Conservation (phyloP, 1,140 invertebrate genomes). For the Diorhabda elongata region DNA sequence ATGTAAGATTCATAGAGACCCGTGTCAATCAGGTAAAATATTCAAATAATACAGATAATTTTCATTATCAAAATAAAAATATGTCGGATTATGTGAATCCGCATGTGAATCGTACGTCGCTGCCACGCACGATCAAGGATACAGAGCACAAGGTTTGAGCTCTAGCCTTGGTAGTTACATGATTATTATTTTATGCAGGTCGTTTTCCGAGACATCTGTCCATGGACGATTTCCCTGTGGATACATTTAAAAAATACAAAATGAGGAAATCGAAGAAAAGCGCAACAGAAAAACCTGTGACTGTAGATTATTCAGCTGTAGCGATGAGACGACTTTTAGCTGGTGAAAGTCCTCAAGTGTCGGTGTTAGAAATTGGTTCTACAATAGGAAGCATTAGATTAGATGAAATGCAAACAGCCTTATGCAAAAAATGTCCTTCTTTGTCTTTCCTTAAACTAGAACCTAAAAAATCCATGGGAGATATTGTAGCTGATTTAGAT, state of each 20-base stretch:
- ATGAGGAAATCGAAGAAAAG: constrained; percentile 37
- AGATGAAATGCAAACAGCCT: constrained; percentile 48
- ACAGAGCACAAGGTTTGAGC: too few relatives aligned
- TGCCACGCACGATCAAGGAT: too few relatives aligned
- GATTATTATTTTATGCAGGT: not conserved
- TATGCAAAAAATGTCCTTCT: constrained; percentile 34
- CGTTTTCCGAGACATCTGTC: constrained; percentile 36
- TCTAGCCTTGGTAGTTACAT: too few relatives aligned
- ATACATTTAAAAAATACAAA: constrained; percentile 36
- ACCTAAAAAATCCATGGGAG: constrained; percentile 23
- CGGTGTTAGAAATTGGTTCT: constrained; percentile 49
- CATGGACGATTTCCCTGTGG: constrained; percentile 42
- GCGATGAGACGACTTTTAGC: constrained; percentile 32
- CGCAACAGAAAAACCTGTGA: constrained; percentile 37
- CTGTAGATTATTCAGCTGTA: constrained; percentile 39
- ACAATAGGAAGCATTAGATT: constrained; percentile 51
- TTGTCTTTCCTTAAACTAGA: constrained; percentile 28
- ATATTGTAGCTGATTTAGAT: constrained; percentile 41
- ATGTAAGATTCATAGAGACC: constrained; percentile 49
- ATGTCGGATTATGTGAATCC: too few relatives aligned
- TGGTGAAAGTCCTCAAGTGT: constrained; percentile 32
- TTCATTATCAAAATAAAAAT: not conserved
- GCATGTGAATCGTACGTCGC: too few relatives aligned
- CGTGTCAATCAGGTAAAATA: constrained; percentile 41
- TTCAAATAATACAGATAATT: not conserved